Conservation (phyloP, 2,113 vertebrate species). For the Rhinolophus ferrumequinum region DNA sequence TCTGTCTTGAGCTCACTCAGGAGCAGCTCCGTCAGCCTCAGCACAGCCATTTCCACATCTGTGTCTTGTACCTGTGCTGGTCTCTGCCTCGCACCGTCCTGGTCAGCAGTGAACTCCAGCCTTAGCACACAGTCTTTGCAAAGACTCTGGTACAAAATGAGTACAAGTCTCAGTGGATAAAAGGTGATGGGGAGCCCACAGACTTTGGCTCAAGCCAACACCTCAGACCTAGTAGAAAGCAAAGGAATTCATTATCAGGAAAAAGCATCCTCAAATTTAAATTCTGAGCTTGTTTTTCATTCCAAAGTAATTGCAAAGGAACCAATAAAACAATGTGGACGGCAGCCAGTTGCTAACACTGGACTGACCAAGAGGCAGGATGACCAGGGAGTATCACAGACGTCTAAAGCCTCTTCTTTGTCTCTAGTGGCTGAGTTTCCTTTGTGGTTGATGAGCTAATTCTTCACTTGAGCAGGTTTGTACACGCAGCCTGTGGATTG, state of each 20-base stretch:
- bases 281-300: slow-evolving; percentile 42
- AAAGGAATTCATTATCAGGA: background rate
- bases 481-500: slow-evolving; percentile 9
- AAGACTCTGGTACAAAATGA: background rate
- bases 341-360: background rate
- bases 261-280: background rate
- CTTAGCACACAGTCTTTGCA: background rate
- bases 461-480: background rate
- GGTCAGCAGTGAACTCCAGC: background rate
- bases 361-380: background rate
- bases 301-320: slow-evolving; percentile 35
- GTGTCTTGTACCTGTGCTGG: background rate
- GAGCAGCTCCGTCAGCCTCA: background rate
- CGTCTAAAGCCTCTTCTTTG: background rate
- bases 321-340: background rate
- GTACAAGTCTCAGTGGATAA: background rate
- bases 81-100: background rate
- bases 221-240: background rate
- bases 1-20: background rate
- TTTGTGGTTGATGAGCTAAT: background rate
- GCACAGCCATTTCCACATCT: background rate
- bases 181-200: background rate
- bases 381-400: background rate
- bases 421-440: background rate
- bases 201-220: background rate